Evolutionary conservation across 2,888 invertebrate genomes (phyloP).

Genomic region (Calameuta idolon): DNA sequence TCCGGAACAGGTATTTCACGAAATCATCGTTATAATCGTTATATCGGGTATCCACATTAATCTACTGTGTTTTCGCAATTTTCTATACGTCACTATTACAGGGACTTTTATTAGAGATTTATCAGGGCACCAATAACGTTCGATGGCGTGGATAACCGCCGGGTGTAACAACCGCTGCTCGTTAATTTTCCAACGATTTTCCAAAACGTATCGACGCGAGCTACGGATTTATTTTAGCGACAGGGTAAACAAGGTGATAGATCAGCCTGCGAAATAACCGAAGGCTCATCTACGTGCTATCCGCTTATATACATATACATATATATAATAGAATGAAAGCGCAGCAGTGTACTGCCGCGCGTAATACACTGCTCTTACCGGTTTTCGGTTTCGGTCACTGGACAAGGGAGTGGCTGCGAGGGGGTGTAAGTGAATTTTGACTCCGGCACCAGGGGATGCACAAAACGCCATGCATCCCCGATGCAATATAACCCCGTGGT

Average conservation of each 20-base stretch:
- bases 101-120: slow-evolving; percentile 48
- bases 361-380: slow-evolving; percentile 13
- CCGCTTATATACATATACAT: neutral
- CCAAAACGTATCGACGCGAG: slow-evolving; percentile 18
- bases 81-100: neutral
- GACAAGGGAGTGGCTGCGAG: neutral
- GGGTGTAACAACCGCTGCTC: slow-evolving; percentile 27
- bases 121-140: slow-evolving; percentile 42
- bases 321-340: neutral
- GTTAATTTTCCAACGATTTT: slow-evolving; percentile 34
- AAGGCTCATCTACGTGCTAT: slow-evolving; percentile 5
- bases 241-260: slow-evolving; percentile 42
- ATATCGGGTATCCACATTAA: neutral
- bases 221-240: slow-evolving; percentile 33
- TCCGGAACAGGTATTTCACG: neutral
- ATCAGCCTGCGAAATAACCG: slow-evolving; percentile 31
- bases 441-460: slow-evolving; percentile 17
- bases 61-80: neutral
- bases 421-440: slow-evolving; percentile 33
- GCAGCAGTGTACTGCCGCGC: neutral
- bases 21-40: neutral
- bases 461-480: slow-evolving; percentile 45
- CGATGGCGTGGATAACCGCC: slow-evolving; percentile 25
- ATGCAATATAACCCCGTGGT: slow-evolving; percentile 46
- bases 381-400: neutral